Evolutionary conservation across 30 jellyfish, hydroid and myxozoan genomes (phyloP).

Genomic region (Catostylus mosaicus): DNA sequence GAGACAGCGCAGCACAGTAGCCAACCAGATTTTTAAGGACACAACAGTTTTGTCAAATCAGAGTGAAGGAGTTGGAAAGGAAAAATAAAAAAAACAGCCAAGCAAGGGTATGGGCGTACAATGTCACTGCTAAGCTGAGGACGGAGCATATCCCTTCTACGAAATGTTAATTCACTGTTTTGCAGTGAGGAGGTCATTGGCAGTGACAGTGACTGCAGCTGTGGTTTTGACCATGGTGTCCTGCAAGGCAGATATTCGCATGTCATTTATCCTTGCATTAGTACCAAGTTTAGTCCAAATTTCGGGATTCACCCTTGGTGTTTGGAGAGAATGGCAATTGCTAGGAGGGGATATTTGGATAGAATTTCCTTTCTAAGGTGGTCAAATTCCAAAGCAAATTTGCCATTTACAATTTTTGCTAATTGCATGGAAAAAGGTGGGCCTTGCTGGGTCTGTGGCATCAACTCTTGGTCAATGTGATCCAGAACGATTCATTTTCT

Average conservation of each 20-base stretch:
- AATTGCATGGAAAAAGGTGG: conserved; percentile 20
- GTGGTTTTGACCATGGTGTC: background rate
- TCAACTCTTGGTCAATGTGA: background rate
- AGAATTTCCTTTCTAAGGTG: conserved; percentile 37
- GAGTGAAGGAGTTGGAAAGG: no score
- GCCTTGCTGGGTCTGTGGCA: conserved; percentile 3
- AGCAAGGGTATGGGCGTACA: background rate
- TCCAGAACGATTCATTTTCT: background rate
- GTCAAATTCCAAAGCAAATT: conserved; percentile 32
- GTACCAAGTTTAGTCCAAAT: conserved; percentile 45
- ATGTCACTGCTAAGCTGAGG: conserved; percentile 16
- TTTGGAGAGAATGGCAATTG: conserved; percentile 22
- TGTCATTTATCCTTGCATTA: conserved; percentile 10
- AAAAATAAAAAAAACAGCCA: no score
- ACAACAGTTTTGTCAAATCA: no score
- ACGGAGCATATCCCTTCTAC: conserved; percentile 3
- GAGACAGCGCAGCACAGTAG: no score
- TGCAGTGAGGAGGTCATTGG: background rate
- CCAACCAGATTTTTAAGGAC: no score
- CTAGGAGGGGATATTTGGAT: conserved; percentile 7
- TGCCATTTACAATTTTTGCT: conserved; percentile 15
- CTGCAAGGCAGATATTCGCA: conserved; percentile 1
- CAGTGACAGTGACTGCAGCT: background rate
- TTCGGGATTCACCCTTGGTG: conserved; percentile 50
- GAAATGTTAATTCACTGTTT: background rate